Evolutionary conservation across 2,797 vertebrate species (phyloP), one percentile per base, ranked within the genome.

Genomic region (Arctocebus calabarensis): DNA sequence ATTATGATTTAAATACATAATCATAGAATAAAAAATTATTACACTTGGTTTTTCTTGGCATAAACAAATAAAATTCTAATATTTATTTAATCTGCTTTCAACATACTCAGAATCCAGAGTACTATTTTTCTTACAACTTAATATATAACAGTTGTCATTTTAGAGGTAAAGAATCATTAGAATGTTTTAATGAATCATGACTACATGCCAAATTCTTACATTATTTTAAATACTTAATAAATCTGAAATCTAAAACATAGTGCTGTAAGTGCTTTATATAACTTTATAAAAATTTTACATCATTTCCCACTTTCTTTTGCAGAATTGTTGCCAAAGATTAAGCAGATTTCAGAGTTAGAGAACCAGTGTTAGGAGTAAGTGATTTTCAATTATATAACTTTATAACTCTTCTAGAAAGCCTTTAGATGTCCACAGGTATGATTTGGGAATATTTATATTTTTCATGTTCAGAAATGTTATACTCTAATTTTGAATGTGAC

Each of bases 1-100:
- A 95, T 77, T 81, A 85, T 74, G 40, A 81, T 81, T 92, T 91
- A 13, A 59, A 88, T 45, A 78, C 6, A 66, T 59, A 71, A 52
- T 90, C 40, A 87, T 6, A 87, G 4, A 96, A 88, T 40, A 96
- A 88, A 16, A 85, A 84, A 87, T 43, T 61, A 3, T 81, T 43
- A 84, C 6, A 71, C 5, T 45, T 91, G 29, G 1, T 68, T 94
- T 96, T 64, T 74, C 83, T 85, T 91, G 22, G 25, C 32, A 94
- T 59, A 91, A 75, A 17, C 55, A 95, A 97, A 90, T 29, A 0
- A 95, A 94, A 91, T 89, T 93, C 5, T 88, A 85, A 90, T 94
- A n/a, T 94, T 93, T 61, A 77, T 27, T 95, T 78, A 71, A 70
- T 91, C 91, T 88, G 71, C 32, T 86, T 88, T 81, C 59, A 89